Percentiles rank a stretch among this genome's conserved stretches.
These are phyloP conservation scores for Escarpia spicata DNA, from an alignment of 2,888 invertebrate genomes.

Conservation along the genomic window DNA sequence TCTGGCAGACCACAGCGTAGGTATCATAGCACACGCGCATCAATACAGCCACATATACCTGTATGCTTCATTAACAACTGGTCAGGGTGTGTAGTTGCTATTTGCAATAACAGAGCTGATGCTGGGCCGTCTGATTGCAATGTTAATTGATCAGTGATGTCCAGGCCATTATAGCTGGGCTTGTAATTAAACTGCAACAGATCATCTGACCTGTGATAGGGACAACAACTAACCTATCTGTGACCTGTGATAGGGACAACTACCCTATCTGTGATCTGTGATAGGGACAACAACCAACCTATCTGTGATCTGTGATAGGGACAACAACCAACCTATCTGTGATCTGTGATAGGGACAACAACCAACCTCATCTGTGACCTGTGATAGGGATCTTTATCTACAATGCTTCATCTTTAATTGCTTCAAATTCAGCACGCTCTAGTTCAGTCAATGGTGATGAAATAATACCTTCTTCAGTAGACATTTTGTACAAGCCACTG, in stretches of 20 bases:
- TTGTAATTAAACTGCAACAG: neutral
- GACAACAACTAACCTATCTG: neutral
- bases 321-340: neutral
- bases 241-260: no score
- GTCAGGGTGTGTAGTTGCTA: neutral
- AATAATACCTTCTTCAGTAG: neutral
- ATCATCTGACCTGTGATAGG: neutral
- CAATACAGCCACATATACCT: slow-evolving; percentile 1
- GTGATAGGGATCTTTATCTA: neutral
- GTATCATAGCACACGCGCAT: neutral
- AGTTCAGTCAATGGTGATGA: neutral
- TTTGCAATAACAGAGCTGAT: neutral
- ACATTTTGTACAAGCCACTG: neutral
- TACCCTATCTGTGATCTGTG: neutral
- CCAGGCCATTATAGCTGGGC: neutral
- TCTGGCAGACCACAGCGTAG: neutral
- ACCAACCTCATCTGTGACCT: no score
- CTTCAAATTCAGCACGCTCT: neutral
- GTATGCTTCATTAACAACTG: neutral
- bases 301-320: neutral
- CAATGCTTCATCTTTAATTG: neutral
- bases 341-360: no score
- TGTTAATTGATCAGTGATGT: neutral
- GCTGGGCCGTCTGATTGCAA: neutral
- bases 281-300: neutral